Evolutionary conservation across 2,888 invertebrate genomes (phyloP).

Genomic region (Neocrepidodera transversa): DNA sequence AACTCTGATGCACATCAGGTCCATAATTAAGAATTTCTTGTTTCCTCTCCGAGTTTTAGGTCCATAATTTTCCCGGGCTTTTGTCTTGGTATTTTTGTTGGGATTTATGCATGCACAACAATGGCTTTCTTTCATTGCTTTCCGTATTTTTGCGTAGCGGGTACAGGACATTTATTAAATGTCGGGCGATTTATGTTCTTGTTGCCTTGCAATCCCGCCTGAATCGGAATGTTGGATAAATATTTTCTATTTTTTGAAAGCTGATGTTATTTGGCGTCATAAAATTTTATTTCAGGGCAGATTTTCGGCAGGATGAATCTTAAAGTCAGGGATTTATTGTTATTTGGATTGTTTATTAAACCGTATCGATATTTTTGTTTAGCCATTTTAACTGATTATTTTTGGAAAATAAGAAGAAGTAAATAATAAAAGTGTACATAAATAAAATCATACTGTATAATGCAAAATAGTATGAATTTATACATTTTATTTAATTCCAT

Average conservation of each 20-base stretch:
- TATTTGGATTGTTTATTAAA: too few species aligned
- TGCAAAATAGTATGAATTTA: too few species aligned
- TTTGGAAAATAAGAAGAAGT: too few species aligned
- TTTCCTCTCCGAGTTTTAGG: slow-evolving; percentile 31
- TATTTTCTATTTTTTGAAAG: slow-evolving; percentile 21
- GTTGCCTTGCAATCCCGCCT: slow-evolving; percentile 27
- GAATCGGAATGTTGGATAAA: slow-evolving; percentile 30
- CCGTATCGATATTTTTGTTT: too few species aligned
- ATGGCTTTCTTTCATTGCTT: slow-evolving; percentile 36
- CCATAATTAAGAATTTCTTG: slow-evolving; percentile 49
- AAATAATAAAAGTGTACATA: too few species aligned
- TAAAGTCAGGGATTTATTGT: background rate
- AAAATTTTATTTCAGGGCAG: slow-evolving; percentile 17
- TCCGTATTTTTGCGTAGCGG: slow-evolving; percentile 35
- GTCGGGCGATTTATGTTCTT: slow-evolving; percentile 31
- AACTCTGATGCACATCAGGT: slow-evolving; percentile 38
- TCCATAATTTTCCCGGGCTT: slow-evolving; percentile 36
- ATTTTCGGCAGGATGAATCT: slow-evolving; percentile 3
- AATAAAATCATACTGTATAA: too few species aligned
- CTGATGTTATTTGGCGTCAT: slow-evolving; percentile 14
- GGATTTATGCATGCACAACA: slow-evolving; percentile 39
- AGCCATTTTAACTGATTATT: too few species aligned
- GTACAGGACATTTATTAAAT: slow-evolving; percentile 37
- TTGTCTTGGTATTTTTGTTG: slow-evolving; percentile 34
- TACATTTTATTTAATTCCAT: too few species aligned